phyloP scores from a whole-genome alignment of 2,888 invertebrate species.

The Pachliopta kotzebuea region DNA sequence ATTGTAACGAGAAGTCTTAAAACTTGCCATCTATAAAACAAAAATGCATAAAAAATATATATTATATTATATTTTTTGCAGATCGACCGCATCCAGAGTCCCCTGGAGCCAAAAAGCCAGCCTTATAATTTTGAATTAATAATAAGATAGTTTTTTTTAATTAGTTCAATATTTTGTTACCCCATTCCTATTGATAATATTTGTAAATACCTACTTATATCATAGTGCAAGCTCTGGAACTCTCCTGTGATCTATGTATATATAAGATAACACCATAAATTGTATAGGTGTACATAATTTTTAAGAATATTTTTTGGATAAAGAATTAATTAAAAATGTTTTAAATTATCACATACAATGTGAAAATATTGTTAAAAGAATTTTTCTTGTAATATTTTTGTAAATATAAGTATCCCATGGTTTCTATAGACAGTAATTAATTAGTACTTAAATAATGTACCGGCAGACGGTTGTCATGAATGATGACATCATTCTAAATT shows the following conservation, averaged over 20 bases:
- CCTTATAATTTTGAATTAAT: constrained; percentile 65
- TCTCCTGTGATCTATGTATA: constrained; percentile 77
- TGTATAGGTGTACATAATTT: constrained; percentile 21
- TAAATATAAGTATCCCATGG: constrained; percentile 11
- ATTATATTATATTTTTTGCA: constrained; percentile 52
- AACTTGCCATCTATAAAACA: too few species aligned
- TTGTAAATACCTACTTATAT: constrained; percentile 38
- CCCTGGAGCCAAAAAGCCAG: constrained; percentile 76
- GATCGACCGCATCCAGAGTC: constrained; percentile 74
- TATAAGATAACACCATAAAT: constrained; percentile 45
- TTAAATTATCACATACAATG: constrained; percentile 43
- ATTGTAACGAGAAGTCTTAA: too few species aligned
- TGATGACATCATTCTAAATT: not conserved
- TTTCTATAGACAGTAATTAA: not conserved
- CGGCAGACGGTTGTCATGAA: too few species aligned
- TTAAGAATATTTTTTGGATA: constrained; percentile 21
- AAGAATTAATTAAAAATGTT: constrained; percentile 23
- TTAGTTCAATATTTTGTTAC: constrained; percentile 65
- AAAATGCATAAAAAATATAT: constrained; percentile 17
- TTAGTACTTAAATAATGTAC: too few species aligned
- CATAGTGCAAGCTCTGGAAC: constrained; percentile 73
- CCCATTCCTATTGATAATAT: constrained; percentile 42
- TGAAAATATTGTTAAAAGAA: constrained; percentile 31
- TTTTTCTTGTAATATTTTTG: constrained; percentile 29
- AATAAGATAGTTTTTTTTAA: constrained; percentile 39